Evolutionary conservation across 2,888 invertebrate species (phyloP).

Genomic region (Meganola albula): DNA sequence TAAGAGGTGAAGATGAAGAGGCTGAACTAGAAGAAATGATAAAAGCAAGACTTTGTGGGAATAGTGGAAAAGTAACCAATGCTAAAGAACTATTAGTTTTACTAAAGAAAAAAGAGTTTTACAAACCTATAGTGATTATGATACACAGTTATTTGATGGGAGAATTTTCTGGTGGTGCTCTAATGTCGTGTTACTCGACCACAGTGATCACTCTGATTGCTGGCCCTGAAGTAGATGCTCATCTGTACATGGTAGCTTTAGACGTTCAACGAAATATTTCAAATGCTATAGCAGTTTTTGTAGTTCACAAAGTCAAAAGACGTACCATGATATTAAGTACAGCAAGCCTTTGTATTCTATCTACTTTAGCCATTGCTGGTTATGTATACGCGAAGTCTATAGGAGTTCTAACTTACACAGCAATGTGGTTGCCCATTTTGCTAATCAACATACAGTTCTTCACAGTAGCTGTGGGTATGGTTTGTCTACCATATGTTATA

Average conservation of each 20-base stretch:
- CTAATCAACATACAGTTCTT: conserved; percentile 69
- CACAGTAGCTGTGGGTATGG: conserved; percentile 71
- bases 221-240: conserved; percentile 73
- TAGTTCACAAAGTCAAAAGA: conserved; percentile 75
- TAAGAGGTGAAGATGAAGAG: conserved; percentile 69
- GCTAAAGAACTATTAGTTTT: conserved; percentile 17
- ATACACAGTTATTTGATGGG: conserved; percentile 76
- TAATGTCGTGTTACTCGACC: conserved; percentile 80
- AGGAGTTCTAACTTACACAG: conserved; percentile 33
- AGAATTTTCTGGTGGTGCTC: conserved; percentile 80
- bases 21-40: conserved; percentile 59
- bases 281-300: conserved; percentile 72
- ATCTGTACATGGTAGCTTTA: conserved; percentile 78
- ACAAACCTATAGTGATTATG: conserved; percentile 76
- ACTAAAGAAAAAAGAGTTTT: conserved; percentile 61
- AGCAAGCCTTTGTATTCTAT: conserved; percentile 68
- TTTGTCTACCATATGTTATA: conserved; percentile 81
- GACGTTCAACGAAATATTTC: conserved; percentile 77
- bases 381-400: conserved; percentile 41
- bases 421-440: conserved; percentile 55
- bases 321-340: conserved; percentile 76
- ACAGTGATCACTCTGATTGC: conserved; percentile 72
- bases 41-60: conserved; percentile 32
- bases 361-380: conserved; percentile 67
- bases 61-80: conserved; percentile 16